Evolutionary conservation across 2,113 vertebrate species (phyloP), one percentile per base, ranked within the genome.

Genomic region (Salminus brasiliensis): DNA sequence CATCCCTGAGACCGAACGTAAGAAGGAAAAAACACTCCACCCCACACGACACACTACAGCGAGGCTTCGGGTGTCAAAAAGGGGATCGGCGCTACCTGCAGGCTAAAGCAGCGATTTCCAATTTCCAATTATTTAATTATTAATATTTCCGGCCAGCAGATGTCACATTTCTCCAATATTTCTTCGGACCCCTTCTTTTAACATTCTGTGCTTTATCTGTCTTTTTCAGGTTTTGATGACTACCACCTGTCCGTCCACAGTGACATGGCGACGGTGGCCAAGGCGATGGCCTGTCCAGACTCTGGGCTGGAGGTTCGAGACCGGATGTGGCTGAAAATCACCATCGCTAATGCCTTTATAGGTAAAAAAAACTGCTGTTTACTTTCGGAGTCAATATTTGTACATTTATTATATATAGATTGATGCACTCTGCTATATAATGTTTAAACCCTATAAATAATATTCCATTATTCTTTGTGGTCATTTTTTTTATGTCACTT

Each of bases 161-260:
- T n/a, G n/a, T n/a, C n/a, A n/a, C 41, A 49, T 70, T 70, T 49
- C 10, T 72, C 25, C 27, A 43, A 27, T 21, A 49, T 52, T 52
- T 21, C 57, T 39, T 52, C 49, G 49, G 49, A 57, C 1, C 3
- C 2, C 30, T 30, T 68, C 2, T 43, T 30, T 68, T 16, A 1
- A 8, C n/a, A 71, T 1, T 43, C 12, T 23, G 4, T 21, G n/a
- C n/a, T 18, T 60, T 47, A 49, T 41, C 36, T 47, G 66, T 57
- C 71, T 47, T 66, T 4, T 41, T 67, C 91, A 99, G 98, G 98
- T 80, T 96, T 99, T 84, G 98, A 99, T 78, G 98, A 99, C 91
- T 98, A 99, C 92, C 97, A 99, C 91, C 94, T 99, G 86, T 99
- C 98, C 88, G 96, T 99, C 90, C 97, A 99, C 93, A 99, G 95